phyloP scores from a whole-genome alignment of 1,140 invertebrate genomes.

The Drosophila setifemur region DNA sequence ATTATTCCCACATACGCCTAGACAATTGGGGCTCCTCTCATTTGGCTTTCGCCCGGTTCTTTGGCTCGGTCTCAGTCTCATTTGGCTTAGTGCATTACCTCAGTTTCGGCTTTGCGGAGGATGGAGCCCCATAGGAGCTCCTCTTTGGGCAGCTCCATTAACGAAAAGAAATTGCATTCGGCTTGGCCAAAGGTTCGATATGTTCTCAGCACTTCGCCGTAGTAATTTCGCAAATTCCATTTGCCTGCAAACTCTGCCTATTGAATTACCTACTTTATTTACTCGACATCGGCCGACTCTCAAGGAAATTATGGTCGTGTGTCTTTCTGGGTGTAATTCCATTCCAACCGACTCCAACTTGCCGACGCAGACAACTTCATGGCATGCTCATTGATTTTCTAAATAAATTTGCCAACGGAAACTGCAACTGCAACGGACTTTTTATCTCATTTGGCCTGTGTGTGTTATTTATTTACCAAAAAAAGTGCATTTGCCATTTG shows the following conservation, averaged over 20 bases:
- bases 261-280: slow-evolving; percentile 35
- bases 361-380: slow-evolving; percentile 39
- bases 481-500: slow-evolving; percentile 56
- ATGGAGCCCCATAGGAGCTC: too few relatives aligned
- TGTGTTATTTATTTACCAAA: slow-evolving; percentile 61
- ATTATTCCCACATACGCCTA: slow-evolving; percentile 1
- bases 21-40: slow-evolving; percentile 16
- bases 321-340: slow-evolving; percentile 27
- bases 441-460: slow-evolving; percentile 55
- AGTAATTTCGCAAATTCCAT: slow-evolving; percentile 33
- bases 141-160: slow-evolving; percentile 2
- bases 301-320: slow-evolving; percentile 31
- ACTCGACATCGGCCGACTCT: not conserved
- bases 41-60: slow-evolving; percentile 4
- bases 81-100: slow-evolving; percentile 53
- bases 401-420: slow-evolving; percentile 65
- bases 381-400: slow-evolving; percentile 53
- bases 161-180: slow-evolving; percentile 25
- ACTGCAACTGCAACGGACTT: slow-evolving; percentile 42
- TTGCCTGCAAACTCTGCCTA: slow-evolving; percentile 26
- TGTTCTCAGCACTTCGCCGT: not conserved
- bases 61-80: slow-evolving; percentile 28
- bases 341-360: slow-evolving; percentile 28
- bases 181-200: not conserved
- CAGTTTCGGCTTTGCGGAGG: not conserved